These are phyloP conservation scores for Podotricha telesiphe DNA, from an alignment of 2,888 invertebrate species.

Conservation along the genomic window DNA sequence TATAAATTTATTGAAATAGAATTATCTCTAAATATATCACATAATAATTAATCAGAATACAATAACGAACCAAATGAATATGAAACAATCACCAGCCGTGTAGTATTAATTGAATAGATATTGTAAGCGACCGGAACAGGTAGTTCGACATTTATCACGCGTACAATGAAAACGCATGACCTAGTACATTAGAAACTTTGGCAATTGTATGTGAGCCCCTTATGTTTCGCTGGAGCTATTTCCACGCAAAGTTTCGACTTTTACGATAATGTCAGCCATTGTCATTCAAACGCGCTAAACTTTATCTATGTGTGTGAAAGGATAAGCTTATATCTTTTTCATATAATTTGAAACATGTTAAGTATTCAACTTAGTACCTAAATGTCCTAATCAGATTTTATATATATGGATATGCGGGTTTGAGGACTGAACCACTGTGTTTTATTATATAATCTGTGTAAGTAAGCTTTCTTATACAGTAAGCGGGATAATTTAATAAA, in stretches of 20 bases:
- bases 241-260: slow-evolving; percentile 80
- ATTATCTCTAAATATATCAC: neutral
- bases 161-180: slow-evolving; percentile 72
- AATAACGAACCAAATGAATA: neutral
- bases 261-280: slow-evolving; percentile 84
- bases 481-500: too few relatives aligned
- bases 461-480: too few relatives aligned
- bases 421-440: neutral
- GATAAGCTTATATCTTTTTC: slow-evolving; percentile 71
- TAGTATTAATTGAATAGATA: slow-evolving; percentile 21
- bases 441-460: neutral
- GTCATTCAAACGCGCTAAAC: slow-evolving; percentile 82
- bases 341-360: slow-evolving; percentile 51
- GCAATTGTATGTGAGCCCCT: slow-evolving; percentile 82
- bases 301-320: slow-evolving; percentile 81
- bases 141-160: slow-evolving; percentile 74
- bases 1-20: neutral
- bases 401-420: neutral
- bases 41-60: neutral
- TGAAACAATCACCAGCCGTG: neutral
- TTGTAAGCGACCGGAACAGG: slow-evolving; percentile 48
- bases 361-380: slow-evolving; percentile 32
- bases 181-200: slow-evolving; percentile 79
- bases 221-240: slow-evolving; percentile 80
- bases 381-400: slow-evolving; percentile 12